Percentiles rank a stretch among this genome's conserved stretches.
These are phyloP conservation scores for Neoascia interrupta DNA, from an alignment of 2,888 invertebrate genomes.

Conservation along the genomic window DNA sequence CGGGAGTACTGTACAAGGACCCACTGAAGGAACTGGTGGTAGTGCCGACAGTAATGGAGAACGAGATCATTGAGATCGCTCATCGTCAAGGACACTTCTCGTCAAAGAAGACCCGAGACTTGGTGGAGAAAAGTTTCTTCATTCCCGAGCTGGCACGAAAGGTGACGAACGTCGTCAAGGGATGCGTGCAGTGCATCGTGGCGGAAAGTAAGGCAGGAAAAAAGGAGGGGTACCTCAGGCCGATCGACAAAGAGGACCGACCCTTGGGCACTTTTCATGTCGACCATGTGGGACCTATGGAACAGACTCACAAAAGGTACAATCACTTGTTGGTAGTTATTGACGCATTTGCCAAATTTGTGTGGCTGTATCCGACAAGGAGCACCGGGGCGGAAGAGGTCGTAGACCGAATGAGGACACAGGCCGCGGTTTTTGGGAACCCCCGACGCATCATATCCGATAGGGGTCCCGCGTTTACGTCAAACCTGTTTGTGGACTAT, in stretches of 20 bases:
- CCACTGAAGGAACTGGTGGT: constrained; percentile 68
- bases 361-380: not conserved
- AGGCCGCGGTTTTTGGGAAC: not conserved
- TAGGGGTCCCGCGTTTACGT: not conserved
- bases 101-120: constrained; percentile 71
- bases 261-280: constrained; percentile 6
- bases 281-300: constrained; percentile 11
- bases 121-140: constrained; percentile 70
- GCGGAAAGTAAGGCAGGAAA: not conserved
- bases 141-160: not conserved
- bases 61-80: constrained; percentile 73
- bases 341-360: constrained; percentile 1
- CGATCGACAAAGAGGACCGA: not conserved
- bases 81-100: constrained; percentile 76
- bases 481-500: not conserved
- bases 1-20: constrained; percentile 36
- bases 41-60: constrained; percentile 73
- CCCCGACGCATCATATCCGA: not conserved
- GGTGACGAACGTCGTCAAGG: not conserved
- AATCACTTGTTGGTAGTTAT: constrained; percentile 5
- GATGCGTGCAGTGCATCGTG: constrained; percentile 39
- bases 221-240: not conserved
- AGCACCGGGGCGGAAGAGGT: not conserved
- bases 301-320: not conserved
- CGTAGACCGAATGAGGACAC: not conserved